Evolutionary conservation across 2,113 vertebrate species (phyloP).

Genomic region (Pelmatolapia mariae): DNA sequence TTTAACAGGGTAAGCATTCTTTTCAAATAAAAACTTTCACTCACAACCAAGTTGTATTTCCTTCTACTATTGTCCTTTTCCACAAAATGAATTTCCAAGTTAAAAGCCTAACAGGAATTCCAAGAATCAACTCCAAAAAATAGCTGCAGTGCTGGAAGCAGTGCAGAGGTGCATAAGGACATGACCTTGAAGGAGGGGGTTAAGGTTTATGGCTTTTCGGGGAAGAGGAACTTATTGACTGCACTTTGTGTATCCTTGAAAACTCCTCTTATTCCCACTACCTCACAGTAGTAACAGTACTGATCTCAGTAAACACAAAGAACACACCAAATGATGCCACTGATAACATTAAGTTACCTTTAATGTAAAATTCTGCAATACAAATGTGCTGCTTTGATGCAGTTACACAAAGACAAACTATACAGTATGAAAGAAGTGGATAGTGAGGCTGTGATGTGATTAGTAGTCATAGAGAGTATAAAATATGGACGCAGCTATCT

Average conservation of each 20-base stretch:
- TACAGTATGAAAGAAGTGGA: not conserved
- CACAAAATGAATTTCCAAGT: not conserved
- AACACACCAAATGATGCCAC: not conserved
- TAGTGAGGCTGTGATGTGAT: not conserved
- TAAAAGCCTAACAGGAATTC: not conserved
- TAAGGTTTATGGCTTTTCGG: not conserved
- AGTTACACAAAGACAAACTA: not conserved
- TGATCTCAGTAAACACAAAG: not conserved
- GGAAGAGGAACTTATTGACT: not conserved
- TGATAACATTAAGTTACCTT: constrained; percentile 13
- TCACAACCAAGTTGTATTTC: not conserved
- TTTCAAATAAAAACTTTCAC: not conserved
- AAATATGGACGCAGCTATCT: not conserved
- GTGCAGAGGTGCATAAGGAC: not conserved
- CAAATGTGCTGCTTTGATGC: not conserved
- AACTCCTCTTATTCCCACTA: not conserved
- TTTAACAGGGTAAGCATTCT: not conserved
- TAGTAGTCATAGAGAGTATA: not conserved
- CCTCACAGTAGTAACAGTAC: not conserved
- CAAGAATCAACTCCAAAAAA: not conserved
- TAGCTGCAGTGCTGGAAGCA: not conserved
- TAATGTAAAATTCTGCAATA: constrained; percentile 47
- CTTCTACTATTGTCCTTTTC: not conserved
- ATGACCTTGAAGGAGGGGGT: not conserved
- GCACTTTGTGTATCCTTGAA: not conserved